phyloP scores from a whole-genome alignment of 2,113 vertebrate genomes.

The Theropithecus gelada region DNA sequence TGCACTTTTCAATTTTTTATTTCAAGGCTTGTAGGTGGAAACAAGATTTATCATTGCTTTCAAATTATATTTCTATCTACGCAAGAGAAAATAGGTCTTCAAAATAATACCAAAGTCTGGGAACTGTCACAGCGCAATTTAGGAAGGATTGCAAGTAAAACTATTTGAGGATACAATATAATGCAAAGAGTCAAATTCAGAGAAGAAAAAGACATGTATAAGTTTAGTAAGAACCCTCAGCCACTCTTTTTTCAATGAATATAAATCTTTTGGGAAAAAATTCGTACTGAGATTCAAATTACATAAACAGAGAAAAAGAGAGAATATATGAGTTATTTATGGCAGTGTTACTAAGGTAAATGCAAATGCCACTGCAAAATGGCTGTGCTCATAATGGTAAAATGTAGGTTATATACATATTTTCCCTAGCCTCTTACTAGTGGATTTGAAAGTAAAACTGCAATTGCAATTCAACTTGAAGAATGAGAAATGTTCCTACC shows the following conservation, averaged over 20 bases:
- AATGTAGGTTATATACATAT: background rate
- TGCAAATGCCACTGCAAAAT: background rate
- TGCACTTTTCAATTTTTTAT: background rate
- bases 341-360: constrained; percentile 33
- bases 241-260: constrained; percentile 51
- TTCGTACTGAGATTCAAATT: constrained; percentile 51
- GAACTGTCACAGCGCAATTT: constrained; percentile 2
- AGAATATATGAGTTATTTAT: constrained; percentile 37
- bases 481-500: constrained; percentile 40
- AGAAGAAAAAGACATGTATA: constrained; percentile 38
- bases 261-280: constrained; percentile 36
- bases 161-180: constrained; percentile 26
- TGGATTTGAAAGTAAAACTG: constrained; percentile 26
- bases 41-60: constrained; percentile 13
- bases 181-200: constrained; percentile 23
- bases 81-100: constrained; percentile 23
- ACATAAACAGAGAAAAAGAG: background rate
- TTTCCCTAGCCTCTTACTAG: background rate
- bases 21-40: constrained; percentile 35
- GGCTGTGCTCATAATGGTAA: background rate
- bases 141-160: constrained; percentile 43
- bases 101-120: constrained; percentile 20
- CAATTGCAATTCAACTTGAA: constrained; percentile 33
- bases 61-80: constrained; percentile 15
- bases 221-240: constrained; percentile 5